These are phyloP conservation scores for Solea senegalensis DNA, from an alignment of 2,113 vertebrate species.

Conservation along the genomic window DNA sequence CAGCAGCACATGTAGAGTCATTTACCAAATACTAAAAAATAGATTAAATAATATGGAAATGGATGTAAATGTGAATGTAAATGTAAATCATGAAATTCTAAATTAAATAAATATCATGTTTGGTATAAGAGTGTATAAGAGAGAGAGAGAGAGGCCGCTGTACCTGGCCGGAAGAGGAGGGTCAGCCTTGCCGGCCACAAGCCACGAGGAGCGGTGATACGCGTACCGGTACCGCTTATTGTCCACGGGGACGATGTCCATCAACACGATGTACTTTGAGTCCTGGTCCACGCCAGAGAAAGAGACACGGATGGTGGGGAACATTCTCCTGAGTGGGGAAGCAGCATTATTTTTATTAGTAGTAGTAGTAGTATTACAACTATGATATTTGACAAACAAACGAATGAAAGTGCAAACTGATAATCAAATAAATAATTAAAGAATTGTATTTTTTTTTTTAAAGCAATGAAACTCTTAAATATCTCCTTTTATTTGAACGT, in stretches of 20 bases:
- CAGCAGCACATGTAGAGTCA: no score
- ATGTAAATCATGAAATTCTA: no score
- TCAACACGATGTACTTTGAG: constrained; percentile 96
- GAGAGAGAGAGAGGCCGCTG: background rate
- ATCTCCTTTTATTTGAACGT: no score
- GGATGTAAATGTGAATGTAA: no score
- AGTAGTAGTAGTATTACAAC: background rate
- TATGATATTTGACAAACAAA: no score
- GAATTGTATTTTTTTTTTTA: no score
- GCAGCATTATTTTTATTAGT: background rate
- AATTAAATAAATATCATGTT: no score
- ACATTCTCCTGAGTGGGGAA: constrained; percentile 90
- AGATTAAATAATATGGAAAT: no score
- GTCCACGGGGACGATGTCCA: constrained; percentile 99
- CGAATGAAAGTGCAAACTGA: no score
- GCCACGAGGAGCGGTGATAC: constrained; percentile 98
- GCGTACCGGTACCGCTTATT: constrained; percentile 98
- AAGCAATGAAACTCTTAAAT: no score
- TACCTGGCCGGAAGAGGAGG: constrained; percentile 96
- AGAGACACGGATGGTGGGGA: constrained; percentile 97
- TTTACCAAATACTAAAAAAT: no score
- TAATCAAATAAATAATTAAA: no score
- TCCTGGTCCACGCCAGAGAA: constrained; percentile 97
- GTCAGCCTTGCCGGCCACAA: constrained; percentile 97
- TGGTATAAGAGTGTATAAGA: background rate